Evolutionary conservation across 2,888 invertebrate genomes (phyloP).

Genomic region (Drosophila helvetica): DNA sequence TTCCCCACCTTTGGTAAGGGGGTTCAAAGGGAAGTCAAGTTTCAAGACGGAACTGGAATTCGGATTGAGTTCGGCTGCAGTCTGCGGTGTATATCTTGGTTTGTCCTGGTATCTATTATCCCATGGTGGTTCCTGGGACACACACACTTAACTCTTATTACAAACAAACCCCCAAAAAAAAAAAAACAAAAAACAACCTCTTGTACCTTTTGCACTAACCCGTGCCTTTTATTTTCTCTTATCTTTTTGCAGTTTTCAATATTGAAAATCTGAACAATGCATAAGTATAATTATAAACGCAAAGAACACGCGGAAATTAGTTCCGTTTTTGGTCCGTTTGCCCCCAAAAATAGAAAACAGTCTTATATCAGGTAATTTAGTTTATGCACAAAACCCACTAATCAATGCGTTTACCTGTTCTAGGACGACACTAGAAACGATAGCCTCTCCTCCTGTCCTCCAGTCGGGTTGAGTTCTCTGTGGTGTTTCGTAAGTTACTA

Average conservation of each 20-base stretch:
- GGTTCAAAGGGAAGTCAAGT: conserved; percentile 69
- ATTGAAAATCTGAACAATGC: conserved; percentile 71
- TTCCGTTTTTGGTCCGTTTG: conserved; percentile 36
- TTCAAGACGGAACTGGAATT: conserved; percentile 9
- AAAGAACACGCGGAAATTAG: conserved; percentile 43
- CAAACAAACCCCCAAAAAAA: conserved; percentile 24
- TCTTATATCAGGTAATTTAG: conserved; percentile 66
- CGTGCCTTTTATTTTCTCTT: conserved; percentile 77
- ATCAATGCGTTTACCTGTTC: conserved; percentile 75
- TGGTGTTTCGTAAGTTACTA: conserved; percentile 38
- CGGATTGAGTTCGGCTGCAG: conserved; percentile 5
- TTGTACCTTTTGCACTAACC: conserved; percentile 63
- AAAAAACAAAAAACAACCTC: conserved; percentile 36
- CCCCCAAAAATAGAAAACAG: conserved; percentile 18
- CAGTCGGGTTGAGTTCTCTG: conserved; percentile 21
- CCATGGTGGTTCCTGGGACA: conserved; percentile 70
- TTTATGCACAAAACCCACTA: conserved; percentile 71
- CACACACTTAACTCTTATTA: conserved; percentile 19
- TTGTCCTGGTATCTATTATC: conserved; percentile 24
- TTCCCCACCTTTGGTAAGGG: conserved; percentile 81
- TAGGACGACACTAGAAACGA: conserved; percentile 76
- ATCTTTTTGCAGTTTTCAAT: conserved; percentile 81
- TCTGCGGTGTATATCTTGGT: neutral
- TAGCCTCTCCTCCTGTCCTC: conserved; percentile 36
- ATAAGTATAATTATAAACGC: conserved; percentile 61